Conservation (phyloP, 2,888 invertebrate genomes). For the Tinea trinotella region DNA sequence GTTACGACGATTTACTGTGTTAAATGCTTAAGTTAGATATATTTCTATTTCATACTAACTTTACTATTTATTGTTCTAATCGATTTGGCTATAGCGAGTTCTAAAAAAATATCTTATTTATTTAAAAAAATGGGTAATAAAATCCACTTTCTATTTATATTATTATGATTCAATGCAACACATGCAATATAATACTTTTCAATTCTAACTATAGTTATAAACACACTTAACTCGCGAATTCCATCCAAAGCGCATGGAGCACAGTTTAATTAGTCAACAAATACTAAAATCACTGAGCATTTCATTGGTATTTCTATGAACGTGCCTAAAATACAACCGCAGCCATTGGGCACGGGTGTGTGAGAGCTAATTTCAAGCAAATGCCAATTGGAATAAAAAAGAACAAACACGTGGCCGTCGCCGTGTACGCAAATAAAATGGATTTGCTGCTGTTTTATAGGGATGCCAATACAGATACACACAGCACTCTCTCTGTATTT, state of each 20-base stretch:
- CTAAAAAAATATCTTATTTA: no score
- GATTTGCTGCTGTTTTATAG: neutral
- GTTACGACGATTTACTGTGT: neutral
- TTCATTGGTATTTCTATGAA: neutral
- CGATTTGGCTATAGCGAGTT: no score
- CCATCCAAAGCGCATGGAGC: no score
- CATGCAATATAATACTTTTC: no score
- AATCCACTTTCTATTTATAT: no score
- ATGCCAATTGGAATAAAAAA: neutral
- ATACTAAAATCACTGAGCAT: neutral
- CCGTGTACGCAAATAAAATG: neutral
- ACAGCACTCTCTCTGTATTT: no score
- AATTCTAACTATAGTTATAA: no score
- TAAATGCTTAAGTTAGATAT: neutral
- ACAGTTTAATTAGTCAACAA: conserved; percentile 2
- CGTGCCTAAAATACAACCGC: neutral
- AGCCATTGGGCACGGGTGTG: neutral
- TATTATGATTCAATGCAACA: no score
- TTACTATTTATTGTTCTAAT: no score
- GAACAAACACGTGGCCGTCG: neutral
- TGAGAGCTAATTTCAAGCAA: neutral
- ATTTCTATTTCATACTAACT: neutral
- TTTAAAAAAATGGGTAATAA: no score
- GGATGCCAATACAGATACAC: no score
- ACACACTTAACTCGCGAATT: no score